Conservation (phyloP, 2,888 invertebrate species). For the Heliconius cydno region DNA sequence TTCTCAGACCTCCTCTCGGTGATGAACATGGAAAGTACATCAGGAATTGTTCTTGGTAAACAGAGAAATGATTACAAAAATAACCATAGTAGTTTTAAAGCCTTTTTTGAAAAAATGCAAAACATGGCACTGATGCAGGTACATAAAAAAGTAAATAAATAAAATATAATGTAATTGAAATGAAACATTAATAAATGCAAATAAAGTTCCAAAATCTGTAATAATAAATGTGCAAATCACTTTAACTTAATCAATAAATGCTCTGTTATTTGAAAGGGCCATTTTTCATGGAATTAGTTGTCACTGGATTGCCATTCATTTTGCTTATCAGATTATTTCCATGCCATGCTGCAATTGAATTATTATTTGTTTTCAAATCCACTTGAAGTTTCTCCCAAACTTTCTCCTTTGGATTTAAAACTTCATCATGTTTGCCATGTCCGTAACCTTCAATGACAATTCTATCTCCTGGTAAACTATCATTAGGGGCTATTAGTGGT, state of each 20-base stretch:
- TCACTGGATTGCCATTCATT: constrained; percentile 88
- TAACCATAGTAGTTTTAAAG: too few species aligned
- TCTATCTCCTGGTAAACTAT: constrained; percentile 91
- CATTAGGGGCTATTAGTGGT: constrained; percentile 90
- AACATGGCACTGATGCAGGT: neutral
- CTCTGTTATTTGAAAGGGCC: constrained; percentile 90
- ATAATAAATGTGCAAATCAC: neutral
- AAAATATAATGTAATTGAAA: constrained; percentile 13
- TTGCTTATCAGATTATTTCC: constrained; percentile 89
- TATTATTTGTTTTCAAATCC: constrained; percentile 88
- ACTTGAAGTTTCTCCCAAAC: constrained; percentile 96
- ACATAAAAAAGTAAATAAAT: constrained; percentile 4
- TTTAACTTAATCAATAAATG: constrained; percentile 9
- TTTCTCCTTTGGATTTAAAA: constrained; percentile 97
- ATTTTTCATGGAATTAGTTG: constrained; percentile 89
- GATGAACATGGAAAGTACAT: too few species aligned
- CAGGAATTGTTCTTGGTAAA: too few species aligned
- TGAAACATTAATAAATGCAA: constrained; percentile 12
- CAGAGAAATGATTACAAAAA: too few species aligned
- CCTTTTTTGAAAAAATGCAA: neutral
- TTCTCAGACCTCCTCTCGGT: too few species aligned
- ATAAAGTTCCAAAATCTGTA: constrained; percentile 7
- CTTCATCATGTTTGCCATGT: constrained; percentile 89
- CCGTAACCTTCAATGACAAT: constrained; percentile 93
- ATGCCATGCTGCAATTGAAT: constrained; percentile 92